Evolutionary conservation across 1,140 invertebrate genomes (phyloP), one percentile per base, ranked within the genome.

Genomic region (Drosophila malerkotliana): DNA sequence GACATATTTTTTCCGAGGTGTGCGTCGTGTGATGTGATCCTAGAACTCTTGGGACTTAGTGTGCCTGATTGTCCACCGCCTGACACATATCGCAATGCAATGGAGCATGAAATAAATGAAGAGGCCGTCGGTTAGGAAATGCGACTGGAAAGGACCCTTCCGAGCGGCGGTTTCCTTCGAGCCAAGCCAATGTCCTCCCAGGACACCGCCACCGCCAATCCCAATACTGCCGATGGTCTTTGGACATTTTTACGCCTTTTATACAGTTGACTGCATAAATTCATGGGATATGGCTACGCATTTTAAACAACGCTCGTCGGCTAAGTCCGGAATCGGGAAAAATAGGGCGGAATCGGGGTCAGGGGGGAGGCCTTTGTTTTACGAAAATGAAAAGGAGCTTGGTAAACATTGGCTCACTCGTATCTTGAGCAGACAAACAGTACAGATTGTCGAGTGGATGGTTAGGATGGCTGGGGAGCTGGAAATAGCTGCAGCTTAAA

Each of bases 21-120:
- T 24, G 15, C 21, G 2, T 8, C 24, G 15, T 24, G 15, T 47
- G 7, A 18, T 47, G 15, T 4, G 44, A 18, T 47, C 44, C n/a
- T 18, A 14, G 8, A 47, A 10, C 44, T 9, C 44, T 47, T 21
- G 44, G 9, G 44, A 21, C 18, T 47, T 24, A 21, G 28, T 87
- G 82, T 72, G 64, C 61, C 67, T 87, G 78, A 81, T 85, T 85
- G 71, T 49, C 61, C 62, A 21, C 71, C 45, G 62, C 51, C 59
- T 77, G 76, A 84, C 80, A 84, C 80, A 84, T 84, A 64, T 84
- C 72, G 61, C 45, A 79, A 79, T 87, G 82, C 82, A 87, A 82
- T 87, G 68, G 66, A 87, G 64, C 82, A 71, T 87, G 75, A 88
- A 78, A 87, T 87, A 87, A 87, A 81, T 75, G 73, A 75, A 80